Evolutionary conservation across 1,140 invertebrate species (phyloP).

Genomic region (Caenorhabditis latens): DNA sequence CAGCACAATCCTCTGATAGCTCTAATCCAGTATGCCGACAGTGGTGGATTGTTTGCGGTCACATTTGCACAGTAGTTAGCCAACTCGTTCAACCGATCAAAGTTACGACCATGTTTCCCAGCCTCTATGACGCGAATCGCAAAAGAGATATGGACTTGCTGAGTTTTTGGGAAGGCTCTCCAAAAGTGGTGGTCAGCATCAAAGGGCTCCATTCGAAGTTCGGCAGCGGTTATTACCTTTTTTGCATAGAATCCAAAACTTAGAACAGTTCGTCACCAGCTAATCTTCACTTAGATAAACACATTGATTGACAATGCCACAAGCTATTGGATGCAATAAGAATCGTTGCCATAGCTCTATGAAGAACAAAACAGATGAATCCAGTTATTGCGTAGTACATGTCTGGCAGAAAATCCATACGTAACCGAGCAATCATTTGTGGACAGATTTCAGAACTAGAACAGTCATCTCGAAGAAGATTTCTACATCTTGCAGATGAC

Average conservation of each 20-base stretch:
- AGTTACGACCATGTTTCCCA: conserved; percentile 15
- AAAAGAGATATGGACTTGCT: conserved; percentile 55
- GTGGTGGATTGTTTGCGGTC: conserved; percentile 48
- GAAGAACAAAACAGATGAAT: conserved; percentile 56
- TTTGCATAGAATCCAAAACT: too few species aligned
- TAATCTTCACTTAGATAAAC: conserved; percentile 20
- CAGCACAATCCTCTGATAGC: conserved; percentile 53
- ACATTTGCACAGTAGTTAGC: conserved; percentile 58
- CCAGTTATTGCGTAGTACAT: conserved; percentile 7
- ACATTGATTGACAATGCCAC: conserved; percentile 32
- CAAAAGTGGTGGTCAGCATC: conserved; percentile 17
- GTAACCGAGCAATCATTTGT: background rate
- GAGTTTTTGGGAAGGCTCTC: background rate
- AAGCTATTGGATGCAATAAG: conserved; percentile 11
- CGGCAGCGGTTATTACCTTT: too few species aligned
- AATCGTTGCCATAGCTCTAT: conserved; percentile 57
- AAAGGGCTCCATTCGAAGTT: too few species aligned
- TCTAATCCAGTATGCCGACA: conserved; percentile 59
- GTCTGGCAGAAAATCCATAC: conserved; percentile 11
- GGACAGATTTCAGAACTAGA: conserved; percentile 24
- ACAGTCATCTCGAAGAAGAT: conserved; percentile 47
- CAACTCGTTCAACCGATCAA: conserved; percentile 58
- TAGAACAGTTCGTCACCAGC: conserved; percentile 1
- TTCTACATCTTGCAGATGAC: conserved; percentile 56
- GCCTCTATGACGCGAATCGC: conserved; percentile 55